Base-by-base conservation (phyloP, 2,888 invertebrate genomes). In the Drosophila acutilabella region DNA sequence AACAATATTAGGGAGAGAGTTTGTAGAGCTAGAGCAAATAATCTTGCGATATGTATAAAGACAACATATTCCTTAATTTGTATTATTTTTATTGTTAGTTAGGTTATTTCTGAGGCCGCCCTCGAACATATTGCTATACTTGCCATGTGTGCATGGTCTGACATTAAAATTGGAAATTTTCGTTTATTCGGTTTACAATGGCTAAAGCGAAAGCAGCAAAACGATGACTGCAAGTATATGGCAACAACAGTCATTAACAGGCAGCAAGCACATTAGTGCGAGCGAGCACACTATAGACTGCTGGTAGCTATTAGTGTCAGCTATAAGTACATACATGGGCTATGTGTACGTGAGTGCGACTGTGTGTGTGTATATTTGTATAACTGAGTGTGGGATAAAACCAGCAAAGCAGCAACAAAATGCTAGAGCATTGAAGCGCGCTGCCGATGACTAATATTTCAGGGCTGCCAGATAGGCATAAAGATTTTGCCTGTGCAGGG, bases 161-260 rank as follows among this genome's bases (percentile, higher is more conserved):
- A 62, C 77, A 77, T 73, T 73, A 77, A 77, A 77, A 77, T 70
- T 77, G 73, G 62, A 78, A 68, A 78, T 78, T 78, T 71, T 74
- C 59, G 53, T 77, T 74, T 72, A 65, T 72, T 69, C 65, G 65
- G 60, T 45, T 66, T 69, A 77, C 77, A 77, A 71, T 77, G 60
- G 65, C 42, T 64, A 26, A 77, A 67, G 71, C 74, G 75, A 76
- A 77, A 77, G 77, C 76, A 68, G 66, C 67, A 61, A 56, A 58
- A 60, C 64, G 57, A 61, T 59, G 64, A 74, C 65, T 50, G 56
- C 66, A 58, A 45, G 75, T 45, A 64, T 50, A 47, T 51, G 57
- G 23, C 47, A 61, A 68, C 57, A 52, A 59, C 50, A 77, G 36
- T 59, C 59, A 72, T 59, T 57, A 53, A n/a, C 26, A 45, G 20